Percentiles rank a stretch among this genome's conserved stretches.
These are phyloP conservation scores for Rhynchonycteris naso DNA, from an alignment of 2,797 vertebrate genomes.

Conservation along the genomic window DNA sequence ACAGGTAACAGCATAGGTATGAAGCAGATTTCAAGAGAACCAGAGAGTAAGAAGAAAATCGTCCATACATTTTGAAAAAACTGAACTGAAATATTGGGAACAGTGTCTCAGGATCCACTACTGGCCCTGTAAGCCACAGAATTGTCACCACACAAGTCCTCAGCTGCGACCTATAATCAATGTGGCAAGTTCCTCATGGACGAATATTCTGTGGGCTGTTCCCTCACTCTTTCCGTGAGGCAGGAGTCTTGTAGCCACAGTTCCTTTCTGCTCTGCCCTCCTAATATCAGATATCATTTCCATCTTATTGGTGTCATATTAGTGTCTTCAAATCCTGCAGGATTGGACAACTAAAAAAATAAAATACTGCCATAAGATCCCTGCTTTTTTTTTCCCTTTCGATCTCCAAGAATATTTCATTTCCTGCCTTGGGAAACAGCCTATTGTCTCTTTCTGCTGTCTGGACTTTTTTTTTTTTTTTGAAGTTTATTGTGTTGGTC, in stretches of 20 bases:
- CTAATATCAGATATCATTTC: not conserved
- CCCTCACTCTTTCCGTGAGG: not conserved
- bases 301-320: not conserved
- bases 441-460: constrained; percentile 71
- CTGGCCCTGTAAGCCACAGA: not conserved
- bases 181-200: not conserved
- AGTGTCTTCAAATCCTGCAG: constrained; percentile 5
- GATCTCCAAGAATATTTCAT: constrained; percentile 72
- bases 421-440: constrained; percentile 67
- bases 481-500: constrained; percentile 54
- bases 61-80: not conserved
- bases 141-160: not conserved
- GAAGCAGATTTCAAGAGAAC: not conserved
- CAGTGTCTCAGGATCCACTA: not conserved
- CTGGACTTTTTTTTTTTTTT: constrained; percentile 59
- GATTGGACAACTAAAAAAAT: not conserved
- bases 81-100: not conserved
- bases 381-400: constrained; percentile 67
- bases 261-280: not conserved
- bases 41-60: not conserved
- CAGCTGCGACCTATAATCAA: not conserved
- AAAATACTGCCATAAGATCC: not conserved
- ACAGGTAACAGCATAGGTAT: not conserved
- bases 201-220: not conserved
- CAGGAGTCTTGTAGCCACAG: not conserved